A percentile compares a stretch with the other conserved stretches of the same genome.
These are phyloP conservation scores for Rhodeus uyekii DNA, from an alignment of 2,797 vertebrate genomes.

Conservation along the genomic window DNA sequence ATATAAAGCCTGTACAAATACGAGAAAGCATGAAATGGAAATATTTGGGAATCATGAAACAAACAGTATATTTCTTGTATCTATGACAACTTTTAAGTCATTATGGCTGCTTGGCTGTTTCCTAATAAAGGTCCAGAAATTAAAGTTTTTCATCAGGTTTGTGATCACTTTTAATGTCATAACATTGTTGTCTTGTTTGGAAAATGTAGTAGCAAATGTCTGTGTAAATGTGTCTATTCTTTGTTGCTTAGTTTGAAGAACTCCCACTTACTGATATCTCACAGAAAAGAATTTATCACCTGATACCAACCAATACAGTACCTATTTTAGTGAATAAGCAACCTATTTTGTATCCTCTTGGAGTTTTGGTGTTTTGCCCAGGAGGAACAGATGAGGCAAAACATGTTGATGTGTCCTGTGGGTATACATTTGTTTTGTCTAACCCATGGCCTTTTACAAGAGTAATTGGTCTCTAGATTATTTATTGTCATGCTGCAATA, in stretches of 20 bases:
- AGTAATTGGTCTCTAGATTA: conserved; percentile 59
- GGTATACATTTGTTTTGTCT: conserved; percentile 50
- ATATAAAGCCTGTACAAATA: too few relatives aligned
- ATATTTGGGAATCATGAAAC: too few relatives aligned
- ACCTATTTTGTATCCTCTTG: conserved; percentile 24
- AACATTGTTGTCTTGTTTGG: too few relatives aligned
- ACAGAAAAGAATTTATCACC: neutral
- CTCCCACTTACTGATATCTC: neutral
- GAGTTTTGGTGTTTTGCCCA: conserved; percentile 36
- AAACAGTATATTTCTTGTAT: too few relatives aligned
- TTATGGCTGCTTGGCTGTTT: too few relatives aligned
- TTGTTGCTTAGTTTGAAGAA: neutral
- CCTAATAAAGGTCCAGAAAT: too few relatives aligned
- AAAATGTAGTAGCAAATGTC: neutral
- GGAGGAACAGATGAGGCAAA: conserved; percentile 32
- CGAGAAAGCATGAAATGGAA: too few relatives aligned
- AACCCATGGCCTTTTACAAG: conserved; percentile 52
- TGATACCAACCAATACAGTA: neutral
- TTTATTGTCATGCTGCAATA: conserved; percentile 57
- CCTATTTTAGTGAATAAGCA: neutral
- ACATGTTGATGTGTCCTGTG: conserved; percentile 41
- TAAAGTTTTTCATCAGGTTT: too few relatives aligned
- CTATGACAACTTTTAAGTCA: too few relatives aligned
- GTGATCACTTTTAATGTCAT: too few relatives aligned
- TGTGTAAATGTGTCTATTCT: neutral